phyloP scores from a whole-genome alignment of 2,888 invertebrate species.

The Ischnura elegans region DNA sequence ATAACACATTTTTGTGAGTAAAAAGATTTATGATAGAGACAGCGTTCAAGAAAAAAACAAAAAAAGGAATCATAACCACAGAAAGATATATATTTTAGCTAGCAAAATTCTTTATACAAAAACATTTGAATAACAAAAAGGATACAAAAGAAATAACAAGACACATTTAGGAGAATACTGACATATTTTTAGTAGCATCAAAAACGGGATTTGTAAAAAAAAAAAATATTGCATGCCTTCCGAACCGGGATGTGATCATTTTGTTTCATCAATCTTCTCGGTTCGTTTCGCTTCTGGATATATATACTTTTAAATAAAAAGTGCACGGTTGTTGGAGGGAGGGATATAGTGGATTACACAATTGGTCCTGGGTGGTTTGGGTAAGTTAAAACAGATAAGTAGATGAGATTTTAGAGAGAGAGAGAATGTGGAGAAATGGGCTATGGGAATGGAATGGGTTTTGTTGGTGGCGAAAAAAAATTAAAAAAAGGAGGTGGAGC shows the following conservation, averaged over 20 bases:
- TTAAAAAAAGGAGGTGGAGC: neutral
- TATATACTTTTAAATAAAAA: neutral
- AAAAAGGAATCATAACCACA: conserved; percentile 58
- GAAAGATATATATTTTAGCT: conserved; percentile 67
- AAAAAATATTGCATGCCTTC: conserved; percentile 46
- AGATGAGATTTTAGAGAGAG: conserved; percentile 18
- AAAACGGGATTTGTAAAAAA: conserved; percentile 18
- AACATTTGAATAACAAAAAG: conserved; percentile 63
- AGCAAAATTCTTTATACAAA: conserved; percentile 67
- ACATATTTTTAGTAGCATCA: conserved; percentile 63
- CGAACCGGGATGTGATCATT: neutral
- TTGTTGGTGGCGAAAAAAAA: conserved; percentile 9
- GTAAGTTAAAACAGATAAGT: conserved; percentile 6
- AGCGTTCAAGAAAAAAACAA: conserved; percentile 61
- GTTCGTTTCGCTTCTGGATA: neutral
- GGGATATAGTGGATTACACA: neutral
- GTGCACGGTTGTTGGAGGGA: neutral
- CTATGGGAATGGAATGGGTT: neutral
- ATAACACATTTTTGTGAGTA: neutral
- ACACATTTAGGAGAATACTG: conserved; percentile 65
- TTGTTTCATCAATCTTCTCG: neutral
- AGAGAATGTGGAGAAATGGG: neutral
- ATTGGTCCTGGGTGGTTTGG: neutral
- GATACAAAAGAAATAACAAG: conserved; percentile 63
- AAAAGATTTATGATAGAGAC: conserved; percentile 52